These are phyloP conservation scores for Orthosia incerta DNA, from an alignment of 2,888 invertebrate species.

Conservation along the genomic window DNA sequence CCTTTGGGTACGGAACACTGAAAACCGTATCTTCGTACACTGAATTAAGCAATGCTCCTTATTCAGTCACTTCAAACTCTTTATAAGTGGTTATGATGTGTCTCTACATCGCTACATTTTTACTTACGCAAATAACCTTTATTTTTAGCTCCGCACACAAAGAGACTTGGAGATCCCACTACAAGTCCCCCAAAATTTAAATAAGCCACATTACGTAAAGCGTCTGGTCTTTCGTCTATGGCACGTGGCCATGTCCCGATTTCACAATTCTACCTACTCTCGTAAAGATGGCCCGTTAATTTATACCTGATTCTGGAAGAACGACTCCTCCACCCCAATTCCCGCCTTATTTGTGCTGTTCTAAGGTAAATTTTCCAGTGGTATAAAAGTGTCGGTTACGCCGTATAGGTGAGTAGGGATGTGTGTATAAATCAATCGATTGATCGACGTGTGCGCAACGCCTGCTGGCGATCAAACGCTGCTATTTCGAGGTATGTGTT, in stretches of 20 bases:
- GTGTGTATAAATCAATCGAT: constrained; percentile 88
- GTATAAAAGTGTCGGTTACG: constrained; percentile 33
- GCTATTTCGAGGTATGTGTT: constrained; percentile 81
- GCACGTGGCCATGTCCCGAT: constrained; percentile 74
- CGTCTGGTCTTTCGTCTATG: constrained; percentile 68
- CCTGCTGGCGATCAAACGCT: constrained; percentile 83
- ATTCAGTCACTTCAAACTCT: not conserved
- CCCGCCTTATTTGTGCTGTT: accelerated
- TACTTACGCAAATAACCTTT: constrained; percentile 11
- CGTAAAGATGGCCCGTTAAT: constrained; percentile 69
- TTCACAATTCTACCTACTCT: constrained; percentile 72
- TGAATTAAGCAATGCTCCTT: too few species aligned
- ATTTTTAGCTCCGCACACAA: constrained; percentile 47
- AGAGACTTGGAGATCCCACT: constrained; percentile 34
- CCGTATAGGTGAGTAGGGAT: constrained; percentile 63
- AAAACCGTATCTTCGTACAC: too few species aligned
- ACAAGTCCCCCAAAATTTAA: constrained; percentile 51
- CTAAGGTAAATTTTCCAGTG: constrained; percentile 28
- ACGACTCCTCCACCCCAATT: not conserved
- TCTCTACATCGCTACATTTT: constrained; percentile 2
- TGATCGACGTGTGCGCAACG: constrained; percentile 83
- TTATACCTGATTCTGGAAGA: constrained; percentile 63
- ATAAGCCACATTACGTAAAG: constrained; percentile 68
- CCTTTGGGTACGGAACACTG: too few species aligned
- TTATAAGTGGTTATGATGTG: not conserved